Conservation (phyloP, 2,797 vertebrate species). For the Catostomus latipinnis region DNA sequence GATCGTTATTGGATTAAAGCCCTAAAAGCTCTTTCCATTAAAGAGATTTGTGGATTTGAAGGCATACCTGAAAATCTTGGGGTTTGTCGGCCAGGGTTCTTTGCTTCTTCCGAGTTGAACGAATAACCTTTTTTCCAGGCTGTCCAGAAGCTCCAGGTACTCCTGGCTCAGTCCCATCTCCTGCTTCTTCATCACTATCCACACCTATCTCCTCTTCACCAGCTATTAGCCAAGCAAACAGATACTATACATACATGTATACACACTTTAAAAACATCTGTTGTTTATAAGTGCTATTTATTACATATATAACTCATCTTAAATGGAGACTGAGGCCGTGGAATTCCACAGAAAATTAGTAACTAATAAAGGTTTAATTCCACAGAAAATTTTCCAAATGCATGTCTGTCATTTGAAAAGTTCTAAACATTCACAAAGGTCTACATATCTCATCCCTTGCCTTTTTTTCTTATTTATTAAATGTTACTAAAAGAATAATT, state of each 20-base stretch:
- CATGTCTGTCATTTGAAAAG: too few species aligned
- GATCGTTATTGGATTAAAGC: conserved; percentile 24
- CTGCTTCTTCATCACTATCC: conserved; percentile 71
- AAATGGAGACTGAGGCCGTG: too few species aligned
- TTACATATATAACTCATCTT: too few species aligned
- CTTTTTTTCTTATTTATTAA: too few species aligned
- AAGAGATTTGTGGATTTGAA: neutral
- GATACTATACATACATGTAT: neutral
- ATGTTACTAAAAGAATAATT: too few species aligned
- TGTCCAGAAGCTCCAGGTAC: conserved; percentile 65
- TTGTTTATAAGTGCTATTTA: neutral
- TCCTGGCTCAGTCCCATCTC: conserved; percentile 58
- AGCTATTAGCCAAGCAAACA: neutral
- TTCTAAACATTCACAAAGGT: too few species aligned
- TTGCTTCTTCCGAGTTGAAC: conserved; percentile 78
- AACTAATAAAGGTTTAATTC: too few species aligned
- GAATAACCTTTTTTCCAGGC: conserved; percentile 76
- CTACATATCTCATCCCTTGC: too few species aligned
- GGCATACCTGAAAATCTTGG: conserved; percentile 92
- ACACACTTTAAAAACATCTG: neutral
- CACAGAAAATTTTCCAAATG: too few species aligned
- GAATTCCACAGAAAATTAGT: too few species aligned
- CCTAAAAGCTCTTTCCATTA: neutral
- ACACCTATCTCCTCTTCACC: conserved; percentile 71
- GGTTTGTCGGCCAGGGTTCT: conserved; percentile 87